A percentile compares a stretch with the other conserved stretches of the same genome.
These are phyloP conservation scores for Syngnathus scovelli DNA, from an alignment of 2,113 vertebrate species.

Conservation along the genomic window DNA sequence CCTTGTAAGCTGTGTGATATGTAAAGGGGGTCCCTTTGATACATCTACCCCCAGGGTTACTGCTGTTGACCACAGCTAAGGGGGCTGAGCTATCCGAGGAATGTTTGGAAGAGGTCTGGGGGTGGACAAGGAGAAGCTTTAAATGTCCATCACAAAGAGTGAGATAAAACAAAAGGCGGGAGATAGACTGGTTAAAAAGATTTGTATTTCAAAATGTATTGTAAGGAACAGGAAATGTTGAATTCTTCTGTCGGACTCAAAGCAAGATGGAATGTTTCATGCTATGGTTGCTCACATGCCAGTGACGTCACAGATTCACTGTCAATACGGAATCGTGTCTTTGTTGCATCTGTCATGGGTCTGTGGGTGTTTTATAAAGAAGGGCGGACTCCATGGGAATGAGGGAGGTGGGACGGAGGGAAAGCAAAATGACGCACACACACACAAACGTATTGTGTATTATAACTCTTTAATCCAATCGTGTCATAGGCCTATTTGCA, in stretches of 20 bases:
- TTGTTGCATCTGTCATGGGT: conserved; percentile 7
- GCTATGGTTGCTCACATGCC: conserved; percentile 13
- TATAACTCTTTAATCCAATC: no score
- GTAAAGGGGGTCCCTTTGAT: conserved; percentile 37
- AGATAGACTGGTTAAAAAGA: conserved; percentile 20
- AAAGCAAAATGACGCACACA: neutral
- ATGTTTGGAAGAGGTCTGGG: conserved; percentile 26
- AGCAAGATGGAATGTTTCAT: conserved; percentile 16
- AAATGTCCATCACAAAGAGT: conserved; percentile 60
- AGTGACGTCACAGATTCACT: conserved; percentile 20
- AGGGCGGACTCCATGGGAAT: no score
- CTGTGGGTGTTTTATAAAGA: neutral
- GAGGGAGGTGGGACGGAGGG: neutral
- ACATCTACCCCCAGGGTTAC: conserved; percentile 26
- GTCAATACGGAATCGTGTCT: neutral
- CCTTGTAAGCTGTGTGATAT: conserved; percentile 48
- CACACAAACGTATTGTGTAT: no score
- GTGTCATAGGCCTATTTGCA: no score
- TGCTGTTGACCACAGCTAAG: conserved; percentile 31
- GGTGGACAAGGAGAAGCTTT: conserved; percentile 19
- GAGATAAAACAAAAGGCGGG: conserved; percentile 47
- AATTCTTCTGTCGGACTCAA: conserved; percentile 25
- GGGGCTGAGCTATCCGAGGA: conserved; percentile 31
- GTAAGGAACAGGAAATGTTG: conserved; percentile 33
- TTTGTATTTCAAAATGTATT: conserved; percentile 20